Evolutionary conservation across 2,888 invertebrate species (phyloP).

Genomic region (Exephanes ischioxanthus): DNA sequence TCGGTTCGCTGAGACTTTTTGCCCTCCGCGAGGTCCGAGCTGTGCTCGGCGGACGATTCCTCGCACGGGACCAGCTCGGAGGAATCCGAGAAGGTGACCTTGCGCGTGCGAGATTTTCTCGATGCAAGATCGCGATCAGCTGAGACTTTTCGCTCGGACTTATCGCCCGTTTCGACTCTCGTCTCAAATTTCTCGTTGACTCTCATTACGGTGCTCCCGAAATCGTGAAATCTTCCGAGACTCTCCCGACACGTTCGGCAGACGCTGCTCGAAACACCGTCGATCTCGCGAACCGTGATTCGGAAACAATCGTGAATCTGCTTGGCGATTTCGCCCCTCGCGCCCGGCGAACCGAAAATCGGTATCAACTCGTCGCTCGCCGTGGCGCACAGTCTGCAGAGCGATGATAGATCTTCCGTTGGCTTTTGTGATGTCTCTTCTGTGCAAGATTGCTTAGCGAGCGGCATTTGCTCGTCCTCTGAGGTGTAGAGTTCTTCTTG

Average conservation of each 20-base stretch:
- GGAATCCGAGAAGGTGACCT: background rate
- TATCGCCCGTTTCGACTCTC: background rate
- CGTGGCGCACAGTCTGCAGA: slow-evolving; percentile 61
- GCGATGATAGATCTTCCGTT: background rate
- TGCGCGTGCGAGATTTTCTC: background rate
- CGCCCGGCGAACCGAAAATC: slow-evolving; percentile 27
- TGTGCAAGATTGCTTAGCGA: background rate
- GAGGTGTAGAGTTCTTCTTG: background rate
- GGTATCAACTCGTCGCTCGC: slow-evolving; percentile 24
- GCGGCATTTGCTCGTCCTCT: background rate
- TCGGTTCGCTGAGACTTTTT: background rate
- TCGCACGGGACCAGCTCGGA: background rate
- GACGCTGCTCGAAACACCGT: slow-evolving; percentile 45
- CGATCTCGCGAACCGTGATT: slow-evolving; percentile 49
- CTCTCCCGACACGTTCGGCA: slow-evolving; percentile 57
- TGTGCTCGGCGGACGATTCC: background rate
- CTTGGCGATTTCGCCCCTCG: slow-evolving; percentile 6
- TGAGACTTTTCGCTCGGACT: too few species aligned
- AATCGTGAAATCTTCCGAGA: slow-evolving; percentile 55
- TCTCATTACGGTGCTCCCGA: slow-evolving; percentile 52
- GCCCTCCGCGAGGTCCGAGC: background rate
- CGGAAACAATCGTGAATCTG: slow-evolving; percentile 59
- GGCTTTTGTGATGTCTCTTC: background rate
- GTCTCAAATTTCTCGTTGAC: slow-evolving; percentile 42
- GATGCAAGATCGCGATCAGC: background rate